These are phyloP conservation scores for Mobula hypostoma DNA, from an alignment of 2,113 vertebrate genomes.

Conservation along the genomic window DNA sequence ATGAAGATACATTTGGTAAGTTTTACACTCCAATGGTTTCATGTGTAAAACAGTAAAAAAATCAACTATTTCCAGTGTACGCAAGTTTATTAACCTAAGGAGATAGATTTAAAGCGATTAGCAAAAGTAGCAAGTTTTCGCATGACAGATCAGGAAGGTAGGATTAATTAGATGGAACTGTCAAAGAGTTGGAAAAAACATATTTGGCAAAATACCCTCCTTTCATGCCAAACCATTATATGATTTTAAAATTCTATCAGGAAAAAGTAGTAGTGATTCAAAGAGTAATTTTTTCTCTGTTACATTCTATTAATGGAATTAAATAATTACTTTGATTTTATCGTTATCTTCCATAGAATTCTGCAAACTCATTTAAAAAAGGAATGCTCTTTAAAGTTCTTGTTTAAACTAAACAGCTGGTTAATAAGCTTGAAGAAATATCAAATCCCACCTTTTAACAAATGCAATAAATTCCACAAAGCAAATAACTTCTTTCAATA, in stretches of 20 bases:
- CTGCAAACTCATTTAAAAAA: neutral
- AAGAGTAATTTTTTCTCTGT: neutral
- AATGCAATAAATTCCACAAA: neutral
- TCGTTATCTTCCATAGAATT: neutral
- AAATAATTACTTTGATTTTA: neutral
- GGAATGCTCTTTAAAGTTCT: neutral
- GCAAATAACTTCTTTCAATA: neutral
- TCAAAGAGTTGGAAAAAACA: neutral
- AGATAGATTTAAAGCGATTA: neutral
- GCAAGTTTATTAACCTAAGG: too few species aligned
- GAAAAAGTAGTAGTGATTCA: neutral
- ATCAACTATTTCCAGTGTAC: neutral
- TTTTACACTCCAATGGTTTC: too few species aligned
- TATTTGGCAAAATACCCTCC: neutral
- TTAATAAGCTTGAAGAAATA: neutral
- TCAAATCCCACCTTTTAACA: neutral
- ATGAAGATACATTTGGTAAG: neutral
- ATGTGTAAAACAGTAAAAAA: neutral
- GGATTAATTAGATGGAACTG: neutral
- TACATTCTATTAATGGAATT: constrained; percentile 13
- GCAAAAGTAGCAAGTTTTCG: too few species aligned
- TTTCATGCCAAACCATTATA: too few species aligned
- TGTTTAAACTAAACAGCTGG: too few species aligned
- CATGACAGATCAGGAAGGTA: too few species aligned
- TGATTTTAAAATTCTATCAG: neutral